Evolutionary conservation across 2,113 vertebrate genomes (phyloP), one percentile per base, ranked within the genome.

Genomic region (Orthochromis malagaraziensis): DNA sequence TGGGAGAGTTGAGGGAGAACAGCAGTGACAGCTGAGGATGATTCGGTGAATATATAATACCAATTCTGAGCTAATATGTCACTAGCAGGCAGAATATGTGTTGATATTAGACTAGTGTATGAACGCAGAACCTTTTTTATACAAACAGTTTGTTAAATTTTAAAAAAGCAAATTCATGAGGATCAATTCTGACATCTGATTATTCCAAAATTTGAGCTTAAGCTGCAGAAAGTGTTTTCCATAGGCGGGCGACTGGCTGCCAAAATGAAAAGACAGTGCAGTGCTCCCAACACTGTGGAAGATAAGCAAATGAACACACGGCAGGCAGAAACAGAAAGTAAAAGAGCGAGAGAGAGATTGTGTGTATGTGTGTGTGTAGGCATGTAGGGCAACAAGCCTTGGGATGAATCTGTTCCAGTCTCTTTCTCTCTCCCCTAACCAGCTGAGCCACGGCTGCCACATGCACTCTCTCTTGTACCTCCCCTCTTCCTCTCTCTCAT

Each of bases 311-410:
- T 87, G 70, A 89, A 91, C 81, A 88, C 88, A 91, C 19, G 77
- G 68, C 47, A 82, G 83, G 70, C 42, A 80, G 31, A 77, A 10
- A 49, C 9, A 31, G 73, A 77, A 77, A 77, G 26, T 42, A 60
- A 73, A 73, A 73, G 40, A 73, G 65, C 9, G 68, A 45, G 13
- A 29, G 63, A 68, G 31, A 38, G 6, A 35, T n/a, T 90, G 53
- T 93, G 87, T 90, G 65, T 42, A 49, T 90, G 85, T 90, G 83
- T 90, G 53, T 84, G 79, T 86, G 79, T 79, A 84, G 75, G 81
- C 89, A 94, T 93, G 90, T 91, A 95, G 91, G 92, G 86, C 90
- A 95, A 93, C 84, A 94, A 93, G 93, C 95, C 94, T 94, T 92
- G 86, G 93, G 94, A 93, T 88, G 92, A 94, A 94, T 96, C 89